Conservation (phyloP, 1,140 invertebrate genomes). For the Plutomurus gul region DNA sequence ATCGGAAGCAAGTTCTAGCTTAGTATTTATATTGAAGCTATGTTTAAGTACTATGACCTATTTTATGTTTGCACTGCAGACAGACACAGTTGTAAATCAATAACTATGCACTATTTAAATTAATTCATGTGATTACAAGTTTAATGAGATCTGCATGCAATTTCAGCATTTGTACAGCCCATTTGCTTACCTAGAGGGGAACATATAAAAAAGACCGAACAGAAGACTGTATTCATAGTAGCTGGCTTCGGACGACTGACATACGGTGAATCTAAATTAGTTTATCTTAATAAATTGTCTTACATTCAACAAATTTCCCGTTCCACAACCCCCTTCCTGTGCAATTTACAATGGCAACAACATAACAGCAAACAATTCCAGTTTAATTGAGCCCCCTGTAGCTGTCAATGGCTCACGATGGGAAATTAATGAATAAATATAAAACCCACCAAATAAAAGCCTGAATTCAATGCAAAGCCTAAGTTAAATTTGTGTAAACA, state of each 20-base stretch:
- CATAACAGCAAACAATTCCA: too few species aligned
- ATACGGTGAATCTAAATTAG: slow-evolving; percentile 32
- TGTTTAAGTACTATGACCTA: too few species aligned
- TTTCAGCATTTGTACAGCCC: slow-evolving; percentile 46
- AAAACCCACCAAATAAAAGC: too few species aligned
- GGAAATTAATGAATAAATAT: too few species aligned
- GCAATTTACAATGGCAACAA: too few species aligned
- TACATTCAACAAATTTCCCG: neutral
- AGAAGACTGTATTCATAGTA: slow-evolving; percentile 7
- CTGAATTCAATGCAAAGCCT: too few species aligned
- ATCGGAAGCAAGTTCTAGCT: slow-evolving; percentile 47
- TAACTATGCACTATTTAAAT: slow-evolving; percentile 1
- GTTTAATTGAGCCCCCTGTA: too few species aligned
- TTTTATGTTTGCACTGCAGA: too few species aligned
- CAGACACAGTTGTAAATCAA: too few species aligned
- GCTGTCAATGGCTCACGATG: too few species aligned
- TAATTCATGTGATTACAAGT: neutral
- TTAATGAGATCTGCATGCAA: neutral
- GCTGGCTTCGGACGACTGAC: slow-evolving; percentile 53
- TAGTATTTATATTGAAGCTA: neutral
- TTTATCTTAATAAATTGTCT: neutral
- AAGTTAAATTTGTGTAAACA: too few species aligned
- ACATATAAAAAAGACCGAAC: neutral
- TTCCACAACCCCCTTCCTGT: too few species aligned
- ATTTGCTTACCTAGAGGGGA: slow-evolving; percentile 51